Percentiles rank a stretch among this genome's conserved stretches.
These are phyloP conservation scores for Nomada lathburiana DNA, from an alignment of 2,888 invertebrate species.

Conservation along the genomic window DNA sequence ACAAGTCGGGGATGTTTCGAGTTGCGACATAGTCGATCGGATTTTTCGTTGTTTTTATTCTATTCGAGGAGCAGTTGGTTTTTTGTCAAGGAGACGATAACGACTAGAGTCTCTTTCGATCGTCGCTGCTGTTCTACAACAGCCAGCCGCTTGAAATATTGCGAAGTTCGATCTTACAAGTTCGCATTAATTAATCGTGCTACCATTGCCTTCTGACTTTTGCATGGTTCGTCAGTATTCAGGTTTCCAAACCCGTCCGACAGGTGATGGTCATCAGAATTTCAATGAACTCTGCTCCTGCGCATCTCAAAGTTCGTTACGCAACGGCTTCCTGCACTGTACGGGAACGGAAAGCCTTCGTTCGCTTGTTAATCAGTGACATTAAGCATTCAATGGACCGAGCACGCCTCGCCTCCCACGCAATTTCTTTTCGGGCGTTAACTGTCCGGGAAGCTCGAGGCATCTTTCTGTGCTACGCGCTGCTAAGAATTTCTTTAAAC, in stretches of 20 bases:
- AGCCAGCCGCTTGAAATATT: too few relatives aligned
- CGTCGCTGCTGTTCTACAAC: too few relatives aligned
- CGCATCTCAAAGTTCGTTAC: conserved; percentile 42
- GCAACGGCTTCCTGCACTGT: conserved; percentile 17
- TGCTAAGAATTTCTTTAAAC: conserved; percentile 8
- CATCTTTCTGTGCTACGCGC: background rate
- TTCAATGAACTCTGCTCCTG: conserved; percentile 25
- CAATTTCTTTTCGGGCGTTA: background rate
- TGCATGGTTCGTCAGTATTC: background rate
- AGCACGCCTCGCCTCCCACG: background rate
- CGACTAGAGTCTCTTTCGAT: too few relatives aligned
- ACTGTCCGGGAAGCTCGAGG: conserved; percentile 6
- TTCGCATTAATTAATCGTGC: conserved; percentile 9
- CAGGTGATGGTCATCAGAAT: conserved; percentile 10
- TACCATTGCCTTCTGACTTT: background rate
- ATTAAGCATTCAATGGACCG: background rate
- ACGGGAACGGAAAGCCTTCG: background rate
- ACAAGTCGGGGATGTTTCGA: conserved; percentile 21
- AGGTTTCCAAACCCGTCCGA: background rate
- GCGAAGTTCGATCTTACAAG: background rate
- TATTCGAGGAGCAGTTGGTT: background rate
- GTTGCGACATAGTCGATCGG: background rate
- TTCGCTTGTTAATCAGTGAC: conserved; percentile 10
- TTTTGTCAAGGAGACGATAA: background rate
- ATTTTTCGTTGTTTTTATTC: conserved; percentile 1